phyloP scores from a whole-genome alignment of 1,140 invertebrate genomes.

The Adelges cooleyi region DNA sequence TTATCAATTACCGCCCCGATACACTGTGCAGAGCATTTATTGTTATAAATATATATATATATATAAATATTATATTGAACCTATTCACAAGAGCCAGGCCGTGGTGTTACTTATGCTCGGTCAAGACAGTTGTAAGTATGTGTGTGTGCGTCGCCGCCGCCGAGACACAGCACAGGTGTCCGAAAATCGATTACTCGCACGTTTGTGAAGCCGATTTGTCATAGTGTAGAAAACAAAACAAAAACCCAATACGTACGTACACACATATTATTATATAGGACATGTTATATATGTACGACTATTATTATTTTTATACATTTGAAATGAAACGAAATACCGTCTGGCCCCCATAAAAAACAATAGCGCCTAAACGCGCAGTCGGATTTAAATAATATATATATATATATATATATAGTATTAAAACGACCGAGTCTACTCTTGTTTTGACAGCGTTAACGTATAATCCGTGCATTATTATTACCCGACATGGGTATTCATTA shows the following conservation, averaged over 20 bases:
- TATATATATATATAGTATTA: too few species aligned
- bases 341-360: conserved; percentile 28
- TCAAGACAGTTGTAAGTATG: too few species aligned
- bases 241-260: background rate
- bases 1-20: conserved; percentile 10
- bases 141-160: background rate
- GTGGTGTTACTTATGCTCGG: background rate
- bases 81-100: background rate
- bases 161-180: conserved; percentile 15
- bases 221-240: conserved; percentile 13
- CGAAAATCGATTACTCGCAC: conserved; percentile 24
- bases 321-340: conserved; percentile 21
- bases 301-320: too few species aligned
- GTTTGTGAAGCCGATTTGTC: conserved; percentile 20
- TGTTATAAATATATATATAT: too few species aligned
- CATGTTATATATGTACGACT: too few species aligned
- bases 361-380: background rate
- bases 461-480: too few species aligned
- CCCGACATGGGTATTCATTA: too few species aligned
- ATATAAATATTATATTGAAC: background rate
- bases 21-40: background rate
- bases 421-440: too few species aligned
- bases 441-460: too few species aligned
- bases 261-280: conserved; percentile 12
- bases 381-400: too few species aligned